Evolutionary conservation across 2,113 vertebrate genomes (phyloP), one percentile per base, ranked within the genome.

Genomic region (Ellobius talpinus): DNA sequence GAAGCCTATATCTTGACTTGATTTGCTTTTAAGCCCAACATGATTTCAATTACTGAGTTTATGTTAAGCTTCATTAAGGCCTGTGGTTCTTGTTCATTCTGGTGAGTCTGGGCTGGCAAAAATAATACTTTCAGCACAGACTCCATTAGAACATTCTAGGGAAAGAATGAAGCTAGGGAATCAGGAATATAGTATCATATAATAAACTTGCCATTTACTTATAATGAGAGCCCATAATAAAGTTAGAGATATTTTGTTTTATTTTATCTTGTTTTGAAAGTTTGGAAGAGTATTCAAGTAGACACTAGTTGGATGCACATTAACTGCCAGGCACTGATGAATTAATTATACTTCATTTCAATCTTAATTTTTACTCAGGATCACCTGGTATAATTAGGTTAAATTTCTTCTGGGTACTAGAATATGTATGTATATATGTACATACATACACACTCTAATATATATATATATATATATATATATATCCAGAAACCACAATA

Each of bases 21-120:
- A 97, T 98, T 97, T 98, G 86, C 93, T 93, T 98, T 98, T 92
- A 95, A 95, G 85, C 94, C 42, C 97, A 96, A 1, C 92, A 97
- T 97, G 95, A 87, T 98, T 98, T 98, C 97, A 98, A 97, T 96
- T 95, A 96, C 39, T 94, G 23, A 78, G 29, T 97, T 90, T 97
- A 87, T 98, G 97, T 95, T 91, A 65, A 77, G 91, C 73, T 39
- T 94, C 73, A 77, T 97, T 98, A 98, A 96, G 58, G 70, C 68
- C 89, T 72, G 4, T 96, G 76, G 42, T 88, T 79, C 87, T 97
- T 91, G 84, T 96, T 96, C 91, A 73, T 50, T 97, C 96, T 68
- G 65, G 70, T 89, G 89, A 96, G 61, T 90, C 92, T 77, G 88
- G 73, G 65, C 84, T 97, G 94, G 87, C 92, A 97, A 91, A 76